A percentile compares a stretch with the other conserved stretches of the same genome.
Conservation (phyloP, 35 echinoderm and acorn worm genomes). For the Lytechinus pictus region DNA sequence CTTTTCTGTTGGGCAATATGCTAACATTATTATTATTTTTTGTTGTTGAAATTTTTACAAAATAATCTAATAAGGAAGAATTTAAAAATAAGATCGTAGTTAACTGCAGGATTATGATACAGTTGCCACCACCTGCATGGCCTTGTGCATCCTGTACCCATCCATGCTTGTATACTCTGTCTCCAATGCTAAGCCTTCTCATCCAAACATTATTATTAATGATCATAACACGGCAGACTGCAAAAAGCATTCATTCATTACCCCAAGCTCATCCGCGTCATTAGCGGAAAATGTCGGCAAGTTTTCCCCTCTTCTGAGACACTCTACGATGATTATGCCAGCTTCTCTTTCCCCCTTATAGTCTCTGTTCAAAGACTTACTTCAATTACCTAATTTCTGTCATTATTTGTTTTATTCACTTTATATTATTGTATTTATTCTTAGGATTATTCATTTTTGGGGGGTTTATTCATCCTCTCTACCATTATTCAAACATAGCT, state of each 20-base stretch:
- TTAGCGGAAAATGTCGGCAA: slow-evolving; percentile 29
- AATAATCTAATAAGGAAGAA: no score
- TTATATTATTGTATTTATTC: no score
- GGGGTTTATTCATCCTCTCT: no score
- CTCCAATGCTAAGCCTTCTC: background rate
- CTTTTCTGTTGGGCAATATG: no score
- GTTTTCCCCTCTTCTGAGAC: background rate
- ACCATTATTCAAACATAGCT: no score
- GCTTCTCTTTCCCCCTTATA: background rate
- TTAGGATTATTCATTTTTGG: no score
- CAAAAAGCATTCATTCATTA: slow-evolving; percentile 50
- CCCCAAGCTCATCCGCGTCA: slow-evolving; percentile 38
- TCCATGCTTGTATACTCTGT: background rate
- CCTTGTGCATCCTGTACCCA: background rate
- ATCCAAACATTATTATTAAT: background rate
- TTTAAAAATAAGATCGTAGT: no score
- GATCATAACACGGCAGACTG: slow-evolving; percentile 41
- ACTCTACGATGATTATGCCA: slow-evolving; percentile 11
- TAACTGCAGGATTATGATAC: no score
- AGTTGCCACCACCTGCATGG: background rate
- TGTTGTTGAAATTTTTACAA: no score
- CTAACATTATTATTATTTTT: no score
- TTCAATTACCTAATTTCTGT: background rate
- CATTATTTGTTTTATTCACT: background rate
- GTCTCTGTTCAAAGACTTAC: background rate